phyloP scores from a whole-genome alignment of 2,888 invertebrate genomes.

The Drosophila melanocephala region DNA sequence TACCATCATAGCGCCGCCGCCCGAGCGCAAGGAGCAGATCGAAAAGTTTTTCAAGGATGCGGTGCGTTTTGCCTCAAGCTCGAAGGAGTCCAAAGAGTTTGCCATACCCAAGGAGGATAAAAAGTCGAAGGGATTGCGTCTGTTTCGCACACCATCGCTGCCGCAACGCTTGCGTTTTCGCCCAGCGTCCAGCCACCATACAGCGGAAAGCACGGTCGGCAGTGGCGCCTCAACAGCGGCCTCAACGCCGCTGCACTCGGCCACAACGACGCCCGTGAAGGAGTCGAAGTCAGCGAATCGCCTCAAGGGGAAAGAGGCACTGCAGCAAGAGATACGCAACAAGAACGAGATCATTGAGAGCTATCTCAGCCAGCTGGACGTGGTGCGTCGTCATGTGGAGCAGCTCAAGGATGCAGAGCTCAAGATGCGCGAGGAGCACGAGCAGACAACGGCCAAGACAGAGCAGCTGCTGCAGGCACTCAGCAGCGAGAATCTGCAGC shows the following conservation, averaged over 20 bases:
- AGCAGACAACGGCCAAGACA: constrained; percentile 71
- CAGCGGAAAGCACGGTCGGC: constrained; percentile 32
- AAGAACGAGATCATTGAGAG: constrained; percentile 86
- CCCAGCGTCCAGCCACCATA: constrained; percentile 54
- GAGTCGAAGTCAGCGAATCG: constrained; percentile 84
- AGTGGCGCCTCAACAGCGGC: constrained; percentile 72
- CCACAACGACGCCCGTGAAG: constrained; percentile 83
- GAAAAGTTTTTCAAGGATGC: constrained; percentile 85
- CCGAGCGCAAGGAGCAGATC: constrained; percentile 85
- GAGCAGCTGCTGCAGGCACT: constrained; percentile 79
- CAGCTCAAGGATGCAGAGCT: constrained; percentile 83
- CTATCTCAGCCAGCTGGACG: constrained; percentile 86
- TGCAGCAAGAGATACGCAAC: constrained; percentile 86
- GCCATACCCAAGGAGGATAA: constrained; percentile 84
- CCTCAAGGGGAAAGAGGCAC: constrained; percentile 86
- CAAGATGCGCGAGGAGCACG: constrained; percentile 80
- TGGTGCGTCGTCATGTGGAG: constrained; percentile 85
- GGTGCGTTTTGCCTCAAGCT: constrained; percentile 82
- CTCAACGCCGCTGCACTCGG: constrained; percentile 82
- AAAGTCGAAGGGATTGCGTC: constrained; percentile 82
- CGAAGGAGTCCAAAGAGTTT: constrained; percentile 83
- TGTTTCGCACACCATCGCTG: constrained; percentile 84
- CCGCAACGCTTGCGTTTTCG: constrained; percentile 85
- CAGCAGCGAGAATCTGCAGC: constrained; percentile 70
- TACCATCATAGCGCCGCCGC: constrained; percentile 26